phyloP scores from a whole-genome alignment of 1,140 invertebrate genomes.

The Drosophila seguyi region DNA sequence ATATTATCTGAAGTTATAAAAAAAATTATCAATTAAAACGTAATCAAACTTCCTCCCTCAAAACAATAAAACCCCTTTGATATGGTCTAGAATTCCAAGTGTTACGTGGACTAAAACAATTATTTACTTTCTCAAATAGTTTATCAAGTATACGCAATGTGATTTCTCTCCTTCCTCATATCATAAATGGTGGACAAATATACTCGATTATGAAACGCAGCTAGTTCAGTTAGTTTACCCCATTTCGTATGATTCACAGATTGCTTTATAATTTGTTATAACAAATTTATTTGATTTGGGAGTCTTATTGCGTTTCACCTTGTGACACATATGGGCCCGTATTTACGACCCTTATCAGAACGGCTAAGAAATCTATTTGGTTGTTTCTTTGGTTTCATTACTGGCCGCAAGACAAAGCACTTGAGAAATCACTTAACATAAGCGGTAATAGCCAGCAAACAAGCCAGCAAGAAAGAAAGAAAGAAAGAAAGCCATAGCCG shows the following conservation, averaged over 20 bases:
- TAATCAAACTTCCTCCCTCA: neutral
- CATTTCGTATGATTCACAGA: conserved; percentile 34
- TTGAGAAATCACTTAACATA: conserved; percentile 74
- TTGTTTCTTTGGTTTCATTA: conserved; percentile 53
- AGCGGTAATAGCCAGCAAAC: conserved; percentile 57
- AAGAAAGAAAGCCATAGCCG: conserved; percentile 70
- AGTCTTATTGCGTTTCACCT: conserved; percentile 46
- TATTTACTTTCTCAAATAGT: conserved; percentile 15
- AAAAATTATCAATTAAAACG: neutral
- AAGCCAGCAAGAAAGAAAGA: conserved; percentile 11
- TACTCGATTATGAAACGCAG: conserved; percentile 26
- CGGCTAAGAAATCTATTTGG: conserved; percentile 38
- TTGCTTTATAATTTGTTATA: conserved; percentile 40
- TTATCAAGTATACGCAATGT: conserved; percentile 1
- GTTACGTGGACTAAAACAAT: neutral
- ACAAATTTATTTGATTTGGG: conserved; percentile 30
- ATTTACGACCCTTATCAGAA: conserved; percentile 45
- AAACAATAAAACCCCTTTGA: conserved; percentile 14
- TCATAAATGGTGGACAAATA: conserved; percentile 28
- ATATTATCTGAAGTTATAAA: neutral
- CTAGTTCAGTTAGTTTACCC: conserved; percentile 29
- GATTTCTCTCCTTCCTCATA: conserved; percentile 1
- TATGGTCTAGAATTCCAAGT: neutral
- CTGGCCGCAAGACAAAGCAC: conserved; percentile 44
- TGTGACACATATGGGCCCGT: conserved; percentile 18